Evolutionary conservation across 1,140 invertebrate species (phyloP).

Genomic region (Helicorthomorpha holstii): DNA sequence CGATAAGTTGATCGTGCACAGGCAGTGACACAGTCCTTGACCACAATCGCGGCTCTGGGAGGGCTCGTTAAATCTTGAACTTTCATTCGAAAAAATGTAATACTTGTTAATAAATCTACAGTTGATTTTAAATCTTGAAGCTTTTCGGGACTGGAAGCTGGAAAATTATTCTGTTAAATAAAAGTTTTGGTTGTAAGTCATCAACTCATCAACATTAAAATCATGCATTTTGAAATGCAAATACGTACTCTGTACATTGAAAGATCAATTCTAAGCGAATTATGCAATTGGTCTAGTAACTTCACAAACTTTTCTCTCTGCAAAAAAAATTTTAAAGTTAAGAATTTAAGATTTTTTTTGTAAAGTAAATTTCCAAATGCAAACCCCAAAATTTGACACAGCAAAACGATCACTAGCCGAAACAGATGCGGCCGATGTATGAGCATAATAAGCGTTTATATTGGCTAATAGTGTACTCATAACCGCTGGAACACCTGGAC

Average conservation of each 20-base stretch:
- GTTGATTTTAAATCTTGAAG: constrained; percentile 98
- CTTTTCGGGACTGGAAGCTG: constrained; percentile 88
- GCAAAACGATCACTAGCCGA: constrained; percentile 97
- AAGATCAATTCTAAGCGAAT: constrained; percentile 91
- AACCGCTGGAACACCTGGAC: constrained; percentile 92
- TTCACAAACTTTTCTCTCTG: constrained; percentile 99
- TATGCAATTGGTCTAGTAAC: constrained; percentile 94
- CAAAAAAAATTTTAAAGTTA: constrained; percentile 20
- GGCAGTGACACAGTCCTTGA: constrained; percentile 97
- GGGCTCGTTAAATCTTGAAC: constrained; percentile 94
- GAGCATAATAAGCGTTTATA: constrained; percentile 99
- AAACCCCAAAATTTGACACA: constrained; percentile 97
- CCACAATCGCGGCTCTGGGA: constrained; percentile 89
- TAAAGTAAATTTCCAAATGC: constrained; percentile 17
- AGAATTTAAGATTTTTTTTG: constrained; percentile 12
- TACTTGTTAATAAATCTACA: constrained; percentile 94
- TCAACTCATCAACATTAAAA: too few relatives aligned
- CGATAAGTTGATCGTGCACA: constrained; percentile 95
- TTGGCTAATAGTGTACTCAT: constrained; percentile 98
- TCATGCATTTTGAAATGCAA: too few relatives aligned
- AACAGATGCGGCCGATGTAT: constrained; percentile 92
- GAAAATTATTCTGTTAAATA: constrained; percentile 73
- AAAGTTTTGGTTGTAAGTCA: too few relatives aligned
- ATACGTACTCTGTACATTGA: constrained; percentile 78
- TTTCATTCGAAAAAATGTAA: constrained; percentile 99